Percentiles rank a stretch among this genome's conserved stretches.
Conservation (phyloP, 2,797 vertebrate species). For the Chaunax sp. region DNA sequence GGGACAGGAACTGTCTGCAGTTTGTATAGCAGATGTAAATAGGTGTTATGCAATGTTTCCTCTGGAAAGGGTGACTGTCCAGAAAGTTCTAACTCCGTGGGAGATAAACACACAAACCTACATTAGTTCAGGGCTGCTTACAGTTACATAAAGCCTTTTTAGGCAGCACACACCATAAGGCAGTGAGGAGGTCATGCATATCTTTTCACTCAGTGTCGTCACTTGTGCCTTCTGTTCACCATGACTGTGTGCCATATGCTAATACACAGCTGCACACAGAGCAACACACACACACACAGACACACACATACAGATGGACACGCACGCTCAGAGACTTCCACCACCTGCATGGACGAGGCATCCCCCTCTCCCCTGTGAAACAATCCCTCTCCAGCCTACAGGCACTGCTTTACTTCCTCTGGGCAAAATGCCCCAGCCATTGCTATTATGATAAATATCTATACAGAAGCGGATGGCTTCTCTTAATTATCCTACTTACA, state of each 20-base stretch:
- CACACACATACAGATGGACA: neutral
- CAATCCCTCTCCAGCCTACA: conserved; percentile 68
- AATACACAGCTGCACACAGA: conserved; percentile 29
- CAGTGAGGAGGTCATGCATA: conserved; percentile 63
- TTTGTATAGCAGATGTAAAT: conserved; percentile 58
- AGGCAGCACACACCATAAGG: conserved; percentile 65
- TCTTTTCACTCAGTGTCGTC: conserved; percentile 62
- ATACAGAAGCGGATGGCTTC: conserved; percentile 14
- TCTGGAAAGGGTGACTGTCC: conserved; percentile 51
- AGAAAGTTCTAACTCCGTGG: conserved; percentile 62
- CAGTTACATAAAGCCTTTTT: conserved; percentile 68
- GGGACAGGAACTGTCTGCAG: neutral
- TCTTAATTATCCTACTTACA: conserved; percentile 45
- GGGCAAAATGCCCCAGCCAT: conserved; percentile 39
- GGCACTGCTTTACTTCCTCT: conserved; percentile 71
- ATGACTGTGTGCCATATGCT: conserved; percentile 28
- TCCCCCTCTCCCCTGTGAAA: conserved; percentile 66
- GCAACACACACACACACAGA: conserved; percentile 14
- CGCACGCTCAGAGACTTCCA: conserved; percentile 58
- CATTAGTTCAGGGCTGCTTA: conserved; percentile 55
- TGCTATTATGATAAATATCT: conserved; percentile 55
- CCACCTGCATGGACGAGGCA: conserved; percentile 66
- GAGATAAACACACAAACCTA: conserved; percentile 68
- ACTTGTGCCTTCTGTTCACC: conserved; percentile 76
- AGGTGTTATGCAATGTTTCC: conserved; percentile 66